Base-by-base conservation (phyloP, 2,888 invertebrate genomes). In the Miltochrista miniata region DNA sequence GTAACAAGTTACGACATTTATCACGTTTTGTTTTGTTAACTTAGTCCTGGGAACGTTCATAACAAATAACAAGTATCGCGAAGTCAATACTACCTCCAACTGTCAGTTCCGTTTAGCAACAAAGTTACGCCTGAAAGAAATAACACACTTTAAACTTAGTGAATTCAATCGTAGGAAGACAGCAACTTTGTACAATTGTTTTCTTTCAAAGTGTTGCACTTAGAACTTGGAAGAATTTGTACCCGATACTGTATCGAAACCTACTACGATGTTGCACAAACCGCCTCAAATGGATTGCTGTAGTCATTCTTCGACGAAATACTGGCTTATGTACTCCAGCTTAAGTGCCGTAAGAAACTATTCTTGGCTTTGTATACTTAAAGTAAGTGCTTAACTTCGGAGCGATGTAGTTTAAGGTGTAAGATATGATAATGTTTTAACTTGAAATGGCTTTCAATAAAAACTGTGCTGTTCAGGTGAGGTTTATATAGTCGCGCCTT, bases 81-180 rank as follows among this genome's bases (percentile, higher is more conserved):
- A 67, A 82, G 79, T 83, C 81, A 74, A 81, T 78, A 80, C 74
- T 63, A 72, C 75, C 62, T 24, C 18, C 76, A 79, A 76, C 80
- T 75, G 80, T 79, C 83, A 76, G 75, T 74, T 78, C 72, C 68
- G 74, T 70, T 76, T 63, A 69, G 73, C 79, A 77, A 80, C 79
- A 80, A 84, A 85, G 79, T 85, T 82, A 72, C 68, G 69, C 64
- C 70, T 72, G 70, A 72, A 86, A 85, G 84, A 87, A 84, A 81
- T 87, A 89, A 87, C 87, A 85, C 83, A 85, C 82, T 88, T 87
- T 83, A 81, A 85, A 89, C 77, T 87, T 87, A 74, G 79, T 66
- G 82, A 86, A 85, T 84, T 85, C 86, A 85, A 87, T 87, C 85
- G 84, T 72, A 76, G 68, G 78, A 72, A 83, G 83, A 84, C 80